Evolutionary conservation across 2,797 vertebrate species (phyloP), one percentile per base, ranked within the genome.

Genomic region (Tapera naevia): DNA sequence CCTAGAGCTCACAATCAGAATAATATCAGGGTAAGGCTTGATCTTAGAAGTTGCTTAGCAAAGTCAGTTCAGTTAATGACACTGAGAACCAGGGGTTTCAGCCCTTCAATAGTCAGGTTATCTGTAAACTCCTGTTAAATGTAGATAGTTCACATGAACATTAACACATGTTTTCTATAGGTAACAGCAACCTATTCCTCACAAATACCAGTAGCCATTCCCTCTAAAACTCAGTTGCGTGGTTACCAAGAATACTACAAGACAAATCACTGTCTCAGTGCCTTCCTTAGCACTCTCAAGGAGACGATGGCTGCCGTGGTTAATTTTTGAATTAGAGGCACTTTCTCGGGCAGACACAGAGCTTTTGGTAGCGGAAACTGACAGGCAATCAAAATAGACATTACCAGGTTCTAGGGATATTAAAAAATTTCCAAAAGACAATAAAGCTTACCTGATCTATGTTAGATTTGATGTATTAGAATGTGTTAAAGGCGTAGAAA

Each of bases 401-500:
- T 87, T 92, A 80, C 90, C 82, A 83, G 53, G 35, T 82, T 85
- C 67, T 66, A 84, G 80, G 46, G 91, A 86, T 4, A 1, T 87
- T 78, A 78, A 88, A 95, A 88, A 80, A 86, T 89, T 94, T 96
- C 93, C 92, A 93, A 92, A 92, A 67, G 88, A 94, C 89, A 96
- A 84, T 97, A 95, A 96, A 95, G 93, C 64, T 94, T 97, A 96
- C 97, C 97, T 98, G 96, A 96, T 95, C 96, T 94, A 58, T 91
- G 94, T 95, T 96, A 97, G 88, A 96, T 92, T 97, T 98, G 96
- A 96, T 94, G 93, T 67, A 97, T 97, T 97, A 97, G 97, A 98
- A 97, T 96, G 93, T 95, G 89, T 94, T 97, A 98, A 97, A 97
- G 94, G 95, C 97, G 97, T 93, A 97, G 97, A 97, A 97, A 97